Conservation (phyloP, 2,888 invertebrate genomes). For the Meandrusa payeni region DNA sequence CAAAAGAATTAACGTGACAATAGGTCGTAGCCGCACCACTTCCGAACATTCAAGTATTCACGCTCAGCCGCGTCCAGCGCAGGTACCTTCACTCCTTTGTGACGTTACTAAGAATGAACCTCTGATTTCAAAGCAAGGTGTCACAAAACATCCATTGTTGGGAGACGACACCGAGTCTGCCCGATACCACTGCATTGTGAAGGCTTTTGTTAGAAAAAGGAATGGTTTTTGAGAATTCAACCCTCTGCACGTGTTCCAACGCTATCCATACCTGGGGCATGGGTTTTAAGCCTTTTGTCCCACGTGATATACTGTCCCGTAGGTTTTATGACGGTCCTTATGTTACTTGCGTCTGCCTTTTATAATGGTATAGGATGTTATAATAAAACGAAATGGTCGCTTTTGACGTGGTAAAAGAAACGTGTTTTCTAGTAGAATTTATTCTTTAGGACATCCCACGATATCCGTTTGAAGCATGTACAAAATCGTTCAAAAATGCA, state of each 20-base stretch:
- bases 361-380: no score
- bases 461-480: no score
- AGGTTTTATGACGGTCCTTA: constrained; percentile 2
- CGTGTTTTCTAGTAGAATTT: no score
- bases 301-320: neutral
- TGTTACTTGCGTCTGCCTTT: constrained; percentile 5
- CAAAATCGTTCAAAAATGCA: no score
- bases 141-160: constrained; percentile 43
- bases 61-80: constrained; percentile 1
- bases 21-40: neutral
- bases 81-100: constrained; percentile 18
- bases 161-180: constrained; percentile 65
- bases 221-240: constrained; percentile 54
- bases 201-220: constrained; percentile 34
- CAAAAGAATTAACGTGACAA: neutral
- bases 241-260: constrained; percentile 50
- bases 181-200: constrained; percentile 63
- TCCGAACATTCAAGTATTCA: neutral
- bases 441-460: no score
- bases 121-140: constrained; percentile 23
- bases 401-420: no score
- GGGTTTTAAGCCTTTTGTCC: constrained; percentile 1
- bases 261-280: constrained; percentile 18
- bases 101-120: constrained; percentile 10
- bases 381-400: no score